Conservation (phyloP, 2,797 vertebrate genomes). For the Melopsittacus undulatus region DNA sequence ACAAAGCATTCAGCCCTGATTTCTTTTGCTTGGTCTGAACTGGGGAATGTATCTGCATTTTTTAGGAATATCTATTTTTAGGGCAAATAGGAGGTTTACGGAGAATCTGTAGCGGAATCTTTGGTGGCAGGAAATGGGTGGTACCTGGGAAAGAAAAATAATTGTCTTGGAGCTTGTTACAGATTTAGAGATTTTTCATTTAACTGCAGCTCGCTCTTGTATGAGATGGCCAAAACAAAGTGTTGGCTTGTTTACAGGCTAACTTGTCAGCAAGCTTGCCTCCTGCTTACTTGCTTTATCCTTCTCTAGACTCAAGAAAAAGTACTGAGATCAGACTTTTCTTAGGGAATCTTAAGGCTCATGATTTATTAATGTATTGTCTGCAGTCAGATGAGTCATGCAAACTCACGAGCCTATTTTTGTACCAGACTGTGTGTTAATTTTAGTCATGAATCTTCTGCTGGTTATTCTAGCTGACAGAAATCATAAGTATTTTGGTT, state of each 20-base stretch:
- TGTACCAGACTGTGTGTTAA: background rate
- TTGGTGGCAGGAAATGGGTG: background rate
- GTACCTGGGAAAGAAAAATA: background rate
- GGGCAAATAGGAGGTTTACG: background rate
- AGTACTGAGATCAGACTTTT: background rate
- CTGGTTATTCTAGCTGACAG: slow-evolving; percentile 24
- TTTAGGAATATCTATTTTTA: background rate
- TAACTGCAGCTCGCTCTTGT: background rate
- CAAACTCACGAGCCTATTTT: background rate
- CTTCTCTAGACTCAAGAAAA: background rate
- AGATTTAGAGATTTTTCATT: background rate
- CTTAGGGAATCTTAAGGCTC: background rate
- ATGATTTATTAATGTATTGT: slow-evolving; percentile 27
- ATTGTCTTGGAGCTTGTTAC: background rate
- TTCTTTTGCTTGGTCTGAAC: background rate
- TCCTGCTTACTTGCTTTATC: background rate
- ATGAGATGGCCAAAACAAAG: background rate
- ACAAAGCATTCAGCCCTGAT: background rate
- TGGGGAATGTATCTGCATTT: background rate
- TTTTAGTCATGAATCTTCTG: slow-evolving; percentile 32
- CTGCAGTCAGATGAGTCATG: slow-evolving; percentile 22
- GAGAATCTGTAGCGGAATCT: background rate
- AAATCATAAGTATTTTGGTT: slow-evolving; percentile 17
- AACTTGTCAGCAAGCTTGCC: background rate
- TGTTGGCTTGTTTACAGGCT: background rate